Evolutionary conservation across 2,797 vertebrate genomes (phyloP).

Genomic region (Chelon auratus): DNA sequence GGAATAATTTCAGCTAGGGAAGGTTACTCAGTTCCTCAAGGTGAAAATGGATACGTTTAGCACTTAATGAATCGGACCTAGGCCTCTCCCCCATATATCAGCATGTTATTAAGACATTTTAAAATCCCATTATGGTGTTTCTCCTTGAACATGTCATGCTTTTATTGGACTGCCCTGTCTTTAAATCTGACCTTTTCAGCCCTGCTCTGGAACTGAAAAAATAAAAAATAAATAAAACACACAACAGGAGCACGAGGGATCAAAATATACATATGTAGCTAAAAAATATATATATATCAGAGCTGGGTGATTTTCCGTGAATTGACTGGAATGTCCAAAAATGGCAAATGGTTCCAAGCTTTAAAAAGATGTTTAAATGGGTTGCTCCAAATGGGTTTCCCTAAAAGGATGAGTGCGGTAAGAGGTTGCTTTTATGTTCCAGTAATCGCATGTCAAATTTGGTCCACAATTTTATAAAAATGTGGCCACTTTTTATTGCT

Average conservation of each 20-base stretch:
- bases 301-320: slow-evolving; percentile 47
- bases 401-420: slow-evolving; percentile 52
- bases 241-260: slow-evolving; percentile 46
- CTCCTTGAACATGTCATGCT: slow-evolving; percentile 90
- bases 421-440: slow-evolving; percentile 68
- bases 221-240: slow-evolving; percentile 72
- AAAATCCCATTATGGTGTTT: slow-evolving; percentile 91
- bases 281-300: slow-evolving; percentile 63
- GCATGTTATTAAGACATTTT: slow-evolving; percentile 91
- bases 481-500: slow-evolving; percentile 58
- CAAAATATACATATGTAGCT: slow-evolving; percentile 51
- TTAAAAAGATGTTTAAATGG: slow-evolving; percentile 65
- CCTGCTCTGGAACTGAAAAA: slow-evolving; percentile 71
- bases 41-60: slow-evolving; percentile 89
- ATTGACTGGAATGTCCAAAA: slow-evolving; percentile 39
- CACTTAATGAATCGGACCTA: slow-evolving; percentile 87
- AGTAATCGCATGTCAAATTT: slow-evolving; percentile 70
- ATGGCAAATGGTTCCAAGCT: slow-evolving; percentile 52
- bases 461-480: slow-evolving; percentile 64
- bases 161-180: slow-evolving; percentile 88
- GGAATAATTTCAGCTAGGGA: slow-evolving; percentile 85
- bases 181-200: slow-evolving; percentile 88
- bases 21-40: slow-evolving; percentile 89
- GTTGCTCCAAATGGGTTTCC: slow-evolving; percentile 66
- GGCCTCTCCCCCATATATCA: slow-evolving; percentile 87